Conservation (phyloP, 2,113 vertebrate species). For the Nettapus auritus region DNA sequence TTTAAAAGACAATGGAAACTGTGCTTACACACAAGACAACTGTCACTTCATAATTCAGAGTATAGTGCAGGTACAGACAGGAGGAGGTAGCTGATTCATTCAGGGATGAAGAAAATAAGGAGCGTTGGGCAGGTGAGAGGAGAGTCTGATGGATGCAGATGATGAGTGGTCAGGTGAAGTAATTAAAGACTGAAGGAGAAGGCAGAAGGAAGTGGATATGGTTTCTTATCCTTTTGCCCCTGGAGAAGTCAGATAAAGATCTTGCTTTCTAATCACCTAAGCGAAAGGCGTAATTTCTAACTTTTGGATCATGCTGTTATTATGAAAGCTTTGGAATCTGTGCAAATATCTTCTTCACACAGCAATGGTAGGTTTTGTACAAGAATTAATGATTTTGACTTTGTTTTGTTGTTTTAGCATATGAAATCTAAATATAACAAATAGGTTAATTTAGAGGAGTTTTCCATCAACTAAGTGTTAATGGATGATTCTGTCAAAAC, state of each 20-base stretch:
- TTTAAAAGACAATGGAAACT: neutral
- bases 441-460: neutral
- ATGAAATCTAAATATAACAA: neutral
- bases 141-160: neutral
- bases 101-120: neutral
- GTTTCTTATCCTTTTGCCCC: neutral
- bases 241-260: neutral
- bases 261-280: rapidly evolving
- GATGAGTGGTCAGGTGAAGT: neutral
- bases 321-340: neutral
- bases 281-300: neutral
- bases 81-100: neutral
- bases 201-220: neutral
- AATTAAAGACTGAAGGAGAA: neutral
- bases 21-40: no score
- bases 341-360: neutral
- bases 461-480: neutral
- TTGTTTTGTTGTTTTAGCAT: neutral
- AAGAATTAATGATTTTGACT: neutral
- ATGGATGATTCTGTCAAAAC: neutral
- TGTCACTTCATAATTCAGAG: neutral
- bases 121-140: neutral
- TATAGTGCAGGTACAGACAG: neutral
- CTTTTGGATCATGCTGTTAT: neutral
- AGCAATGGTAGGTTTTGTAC: neutral